Conservation (phyloP, 2,113 vertebrate genomes). For the Rhinolophus sinicus region DNA sequence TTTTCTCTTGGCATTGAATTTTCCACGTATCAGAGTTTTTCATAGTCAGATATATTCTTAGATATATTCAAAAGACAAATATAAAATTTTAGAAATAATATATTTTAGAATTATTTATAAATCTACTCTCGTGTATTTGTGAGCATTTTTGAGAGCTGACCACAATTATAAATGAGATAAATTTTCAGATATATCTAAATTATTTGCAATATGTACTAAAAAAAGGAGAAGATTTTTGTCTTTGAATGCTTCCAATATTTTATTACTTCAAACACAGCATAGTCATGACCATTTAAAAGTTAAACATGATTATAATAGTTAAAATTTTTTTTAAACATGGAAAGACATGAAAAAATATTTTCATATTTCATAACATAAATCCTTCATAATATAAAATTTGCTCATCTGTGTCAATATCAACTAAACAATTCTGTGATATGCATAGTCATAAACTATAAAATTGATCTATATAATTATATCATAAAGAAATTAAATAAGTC, state of each 20-base stretch:
- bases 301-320: neutral
- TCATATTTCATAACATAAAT: neutral
- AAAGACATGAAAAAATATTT: neutral
- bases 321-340: neutral
- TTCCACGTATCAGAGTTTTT: neutral
- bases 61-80: neutral
- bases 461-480: neutral
- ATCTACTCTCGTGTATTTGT: neutral
- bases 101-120: neutral
- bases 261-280: neutral
- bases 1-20: neutral
- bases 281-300: neutral
- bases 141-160: neutral
- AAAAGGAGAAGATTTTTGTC: neutral
- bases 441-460: neutral
- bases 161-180: neutral
- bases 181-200: neutral
- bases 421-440: neutral
- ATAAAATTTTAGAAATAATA: neutral
- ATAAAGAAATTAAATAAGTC: neutral
- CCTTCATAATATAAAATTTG: neutral
- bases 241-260: neutral
- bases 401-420: neutral
- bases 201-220: neutral
- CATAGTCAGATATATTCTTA: neutral